Percentiles rank a stretch among this genome's conserved stretches.
Evolutionary conservation across 2,113 vertebrate species (phyloP).

Genomic region (Numenius arquata): DNA sequence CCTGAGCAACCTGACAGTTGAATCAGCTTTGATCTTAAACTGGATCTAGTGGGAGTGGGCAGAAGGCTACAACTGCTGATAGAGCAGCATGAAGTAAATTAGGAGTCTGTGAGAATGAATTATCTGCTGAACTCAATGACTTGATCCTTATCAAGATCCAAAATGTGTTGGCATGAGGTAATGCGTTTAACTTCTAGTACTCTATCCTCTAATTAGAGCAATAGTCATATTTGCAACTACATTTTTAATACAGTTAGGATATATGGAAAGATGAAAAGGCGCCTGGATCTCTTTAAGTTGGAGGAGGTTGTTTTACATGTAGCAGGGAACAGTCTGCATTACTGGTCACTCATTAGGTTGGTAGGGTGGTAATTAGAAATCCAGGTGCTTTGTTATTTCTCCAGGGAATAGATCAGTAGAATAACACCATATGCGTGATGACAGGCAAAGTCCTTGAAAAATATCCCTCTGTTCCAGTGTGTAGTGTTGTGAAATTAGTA

Average conservation of each 20-base stretch:
- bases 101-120: neutral
- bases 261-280: neutral
- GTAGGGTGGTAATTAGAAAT: neutral
- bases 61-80: neutral
- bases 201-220: neutral
- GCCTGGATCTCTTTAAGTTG: neutral
- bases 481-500: neutral
- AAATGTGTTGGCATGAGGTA: neutral
- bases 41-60: neutral
- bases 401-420: neutral
- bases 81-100: neutral
- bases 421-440: neutral
- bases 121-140: neutral
- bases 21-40: neutral
- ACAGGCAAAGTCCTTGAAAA: constrained; percentile 8
- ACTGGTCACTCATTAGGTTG: neutral
- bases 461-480: neutral
- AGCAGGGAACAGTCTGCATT: neutral
- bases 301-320: neutral
- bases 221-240: neutral
- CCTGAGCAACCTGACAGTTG: neutral
- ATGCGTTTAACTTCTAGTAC: neutral
- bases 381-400: constrained; percentile 11
- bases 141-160: neutral
- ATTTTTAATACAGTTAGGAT: neutral